These are phyloP conservation scores for Acleris sparsana DNA, from an alignment of 2,888 invertebrate genomes.

Conservation along the genomic window DNA sequence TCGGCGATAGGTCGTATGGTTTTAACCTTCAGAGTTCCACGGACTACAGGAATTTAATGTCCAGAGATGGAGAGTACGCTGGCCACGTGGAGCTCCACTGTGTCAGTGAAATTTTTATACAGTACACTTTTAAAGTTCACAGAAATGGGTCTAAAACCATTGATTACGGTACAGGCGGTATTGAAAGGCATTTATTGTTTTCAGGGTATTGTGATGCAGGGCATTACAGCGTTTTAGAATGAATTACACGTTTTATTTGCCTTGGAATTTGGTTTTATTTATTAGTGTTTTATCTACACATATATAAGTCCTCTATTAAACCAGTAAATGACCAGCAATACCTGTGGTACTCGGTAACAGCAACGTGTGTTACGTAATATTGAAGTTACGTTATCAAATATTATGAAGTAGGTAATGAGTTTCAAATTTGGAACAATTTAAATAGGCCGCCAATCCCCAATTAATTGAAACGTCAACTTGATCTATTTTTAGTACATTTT, in stretches of 20 bases:
- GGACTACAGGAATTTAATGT: conserved; percentile 66
- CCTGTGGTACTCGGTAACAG: too few relatives aligned
- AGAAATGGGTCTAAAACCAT: conserved; percentile 60
- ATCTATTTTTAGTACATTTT: too few relatives aligned
- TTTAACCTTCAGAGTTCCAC: conserved; percentile 47
- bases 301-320: too few relatives aligned
- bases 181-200: conserved; percentile 66
- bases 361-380: too few relatives aligned
- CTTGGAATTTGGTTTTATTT: background rate
- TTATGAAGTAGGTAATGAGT: too few relatives aligned
- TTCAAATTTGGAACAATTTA: too few relatives aligned
- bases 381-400: too few relatives aligned
- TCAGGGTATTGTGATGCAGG: conserved; percentile 72
- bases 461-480: too few relatives aligned
- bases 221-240: conserved; percentile 74
- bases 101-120: conserved; percentile 63
- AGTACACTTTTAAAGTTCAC: conserved; percentile 70
- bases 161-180: conserved; percentile 67
- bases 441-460: too few relatives aligned
- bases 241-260: conserved; percentile 31
- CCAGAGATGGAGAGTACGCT: conserved; percentile 70
- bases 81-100: conserved; percentile 73
- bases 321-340: too few relatives aligned
- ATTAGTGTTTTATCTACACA: too few relatives aligned
- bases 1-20: conserved; percentile 71